Base-by-base conservation (phyloP, 2,113 vertebrate genomes). In the Ochotona princeps region DNA sequence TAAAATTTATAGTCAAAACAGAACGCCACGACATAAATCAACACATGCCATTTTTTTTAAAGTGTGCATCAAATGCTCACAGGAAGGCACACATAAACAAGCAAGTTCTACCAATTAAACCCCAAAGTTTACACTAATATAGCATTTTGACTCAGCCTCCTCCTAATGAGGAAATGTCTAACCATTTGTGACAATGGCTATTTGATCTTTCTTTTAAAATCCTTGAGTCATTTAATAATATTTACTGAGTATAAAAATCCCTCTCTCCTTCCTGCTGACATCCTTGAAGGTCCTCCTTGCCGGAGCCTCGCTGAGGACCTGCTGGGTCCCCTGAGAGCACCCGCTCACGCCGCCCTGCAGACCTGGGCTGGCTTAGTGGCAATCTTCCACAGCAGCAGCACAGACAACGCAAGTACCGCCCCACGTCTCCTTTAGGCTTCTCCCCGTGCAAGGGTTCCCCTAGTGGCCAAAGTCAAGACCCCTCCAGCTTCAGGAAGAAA, bases 31-130 rank as follows among this genome's bases (percentile, higher is more conserved):
- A 83, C 7, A 20, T 86, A 80, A 96, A 90, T 74, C 26, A 81
- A 91, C 13, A 60, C 72, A 21, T 6, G 89, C 23, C 91, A 94
- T 96, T 88, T 92, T 92, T 88, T 83, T 92, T 23, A 94, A 92
- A 93, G 70, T 87, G 14, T 75, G 7, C 44, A 94, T 85, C 57
- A 91, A 93, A 90, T 90, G 23, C 11, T 76, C 28, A 90, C 35
- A 83, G 26, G n/a, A 25, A 95, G 70, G 51, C 47, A 90, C 23
- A 95, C 74, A 67, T 80, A 96, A 91, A 81, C 30, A 86, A 90
- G 93, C 15, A 17, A 87, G 72, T 60, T 44, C 35, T 54, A 73
- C 86, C 91, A 84, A 70, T 76, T 86, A 92, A 92, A 84, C 25
- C 38, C 87, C 14, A 70, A 89, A 47, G 12, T 79, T 86, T 89